Evolutionary conservation across 2,888 invertebrate genomes (phyloP).

Genomic region (Tetramorium bicarinatum): DNA sequence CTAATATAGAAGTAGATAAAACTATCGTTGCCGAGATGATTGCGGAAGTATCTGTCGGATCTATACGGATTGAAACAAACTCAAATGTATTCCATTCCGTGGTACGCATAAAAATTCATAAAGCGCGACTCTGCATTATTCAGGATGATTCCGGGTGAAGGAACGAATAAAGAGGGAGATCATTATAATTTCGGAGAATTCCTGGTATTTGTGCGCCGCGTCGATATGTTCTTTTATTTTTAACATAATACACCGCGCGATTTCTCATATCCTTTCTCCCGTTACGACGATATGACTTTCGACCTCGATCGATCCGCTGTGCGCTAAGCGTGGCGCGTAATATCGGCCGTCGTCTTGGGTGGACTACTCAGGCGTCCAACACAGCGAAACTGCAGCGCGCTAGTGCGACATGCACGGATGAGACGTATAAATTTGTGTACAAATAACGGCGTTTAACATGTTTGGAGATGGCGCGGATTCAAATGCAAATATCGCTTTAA

Average conservation of each 20-base stretch:
- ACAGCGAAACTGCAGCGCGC: not conserved
- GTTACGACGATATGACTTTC: not conserved
- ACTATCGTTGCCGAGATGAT: not conserved
- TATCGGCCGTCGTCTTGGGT: conserved; percentile 6
- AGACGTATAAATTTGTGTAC: conserved; percentile 46
- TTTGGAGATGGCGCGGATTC: conserved; percentile 48
- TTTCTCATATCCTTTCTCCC: conserved; percentile 23
- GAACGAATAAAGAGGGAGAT: conserved; percentile 77
- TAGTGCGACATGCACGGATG: not conserved
- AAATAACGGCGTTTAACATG: conserved; percentile 49
- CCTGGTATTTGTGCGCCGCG: conserved; percentile 72
- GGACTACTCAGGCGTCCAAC: conserved; percentile 1
- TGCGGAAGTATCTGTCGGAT: conserved; percentile 24
- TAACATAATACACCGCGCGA: conserved; percentile 51
- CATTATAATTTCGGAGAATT: conserved; percentile 82
- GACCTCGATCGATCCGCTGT: conserved; percentile 7
- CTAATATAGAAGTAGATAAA: not conserved
- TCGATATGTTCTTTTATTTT: conserved; percentile 61
- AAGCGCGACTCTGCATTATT: conserved; percentile 83
- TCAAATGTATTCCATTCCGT: conserved; percentile 80
- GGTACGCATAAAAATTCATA: conserved; percentile 84
- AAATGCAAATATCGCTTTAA: conserved; percentile 55
- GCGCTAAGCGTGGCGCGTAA: conserved; percentile 6
- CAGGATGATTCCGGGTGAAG: conserved; percentile 74
- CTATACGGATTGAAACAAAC: conserved; percentile 67